Conservation (phyloP, 2,113 vertebrate genomes). For the Oreochromis tanganicae region DNA sequence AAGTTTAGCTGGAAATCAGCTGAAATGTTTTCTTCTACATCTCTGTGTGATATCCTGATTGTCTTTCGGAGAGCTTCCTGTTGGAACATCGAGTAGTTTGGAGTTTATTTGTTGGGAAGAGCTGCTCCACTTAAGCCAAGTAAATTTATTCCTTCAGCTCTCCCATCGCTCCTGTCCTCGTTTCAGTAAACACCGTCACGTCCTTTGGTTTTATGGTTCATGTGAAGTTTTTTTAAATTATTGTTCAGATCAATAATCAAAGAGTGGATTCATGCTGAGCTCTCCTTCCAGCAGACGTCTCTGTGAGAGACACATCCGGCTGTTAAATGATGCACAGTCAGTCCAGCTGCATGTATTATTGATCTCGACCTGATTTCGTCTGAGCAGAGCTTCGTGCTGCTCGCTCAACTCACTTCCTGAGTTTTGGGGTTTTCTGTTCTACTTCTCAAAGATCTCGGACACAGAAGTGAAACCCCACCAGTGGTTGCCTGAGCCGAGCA, state of each 20-base stretch:
- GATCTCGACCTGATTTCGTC: conserved; percentile 20
- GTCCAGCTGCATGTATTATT: conserved; percentile 31
- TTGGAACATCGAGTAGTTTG: neutral
- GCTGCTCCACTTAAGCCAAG: neutral
- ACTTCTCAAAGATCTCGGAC: neutral
- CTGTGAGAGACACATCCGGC: neutral
- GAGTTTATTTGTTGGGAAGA: neutral
- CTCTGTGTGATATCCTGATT: neutral
- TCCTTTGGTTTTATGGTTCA: neutral
- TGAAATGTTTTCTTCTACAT: neutral
- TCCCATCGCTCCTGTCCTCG: neutral
- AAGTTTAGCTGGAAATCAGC: neutral
- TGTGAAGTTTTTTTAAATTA: fast-evolving
- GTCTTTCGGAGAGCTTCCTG: neutral
- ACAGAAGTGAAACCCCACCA: neutral
- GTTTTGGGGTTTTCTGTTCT: neutral
- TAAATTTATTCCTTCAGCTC: neutral
- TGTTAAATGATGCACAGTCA: neutral
- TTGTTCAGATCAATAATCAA: neutral
- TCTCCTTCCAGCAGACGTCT: neutral
- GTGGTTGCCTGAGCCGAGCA: neutral
- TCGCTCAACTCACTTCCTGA: neutral
- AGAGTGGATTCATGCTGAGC: neutral
- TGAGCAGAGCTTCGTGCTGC: neutral
- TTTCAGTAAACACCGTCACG: neutral